Conservation (phyloP, 1,140 invertebrate genomes). For the Medauroidea extradentata region DNA sequence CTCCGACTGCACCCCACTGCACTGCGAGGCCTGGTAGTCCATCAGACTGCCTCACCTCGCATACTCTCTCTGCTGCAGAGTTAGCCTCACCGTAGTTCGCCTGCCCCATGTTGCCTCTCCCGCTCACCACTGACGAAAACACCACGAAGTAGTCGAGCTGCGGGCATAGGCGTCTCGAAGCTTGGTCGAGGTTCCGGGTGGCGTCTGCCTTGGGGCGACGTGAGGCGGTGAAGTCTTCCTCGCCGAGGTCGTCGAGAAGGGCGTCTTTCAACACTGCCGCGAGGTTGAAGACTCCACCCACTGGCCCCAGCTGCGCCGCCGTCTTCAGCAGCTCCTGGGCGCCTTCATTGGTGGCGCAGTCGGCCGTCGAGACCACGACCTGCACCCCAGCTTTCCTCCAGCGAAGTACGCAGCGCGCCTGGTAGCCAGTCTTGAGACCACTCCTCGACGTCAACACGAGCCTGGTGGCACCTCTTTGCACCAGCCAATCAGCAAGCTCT, state of each 20-base stretch:
- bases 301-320: slow-evolving; percentile 64
- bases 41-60: slow-evolving; percentile 73
- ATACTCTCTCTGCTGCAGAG: slow-evolving; percentile 92
- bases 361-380: slow-evolving; percentile 62
- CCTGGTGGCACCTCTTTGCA: slow-evolving; percentile 74
- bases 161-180: slow-evolving; percentile 67
- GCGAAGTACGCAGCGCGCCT: slow-evolving; percentile 69
- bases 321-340: slow-evolving; percentile 66
- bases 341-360: slow-evolving; percentile 53
- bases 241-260: slow-evolving; percentile 82
- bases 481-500: slow-evolving; percentile 87
- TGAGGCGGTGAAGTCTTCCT: slow-evolving; percentile 65
- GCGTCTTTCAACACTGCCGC: slow-evolving; percentile 87
- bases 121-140: slow-evolving; percentile 93
- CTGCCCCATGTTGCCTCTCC: slow-evolving; percentile 91
- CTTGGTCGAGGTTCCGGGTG: slow-evolving; percentile 70
- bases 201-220: slow-evolving; percentile 42
- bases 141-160: slow-evolving; percentile 86
- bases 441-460: slow-evolving; percentile 84
- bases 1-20: slow-evolving; percentile 97
- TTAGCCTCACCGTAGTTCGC: slow-evolving; percentile 95
- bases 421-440: slow-evolving; percentile 84
- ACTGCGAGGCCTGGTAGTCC: slow-evolving; percentile 66
- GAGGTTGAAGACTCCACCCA: slow-evolving; percentile 93
- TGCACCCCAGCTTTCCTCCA: slow-evolving; percentile 67